Evolutionary conservation across 2,113 vertebrate species (phyloP), one percentile per base, ranked within the genome.

Genomic region (Setophaga petechia): DNA sequence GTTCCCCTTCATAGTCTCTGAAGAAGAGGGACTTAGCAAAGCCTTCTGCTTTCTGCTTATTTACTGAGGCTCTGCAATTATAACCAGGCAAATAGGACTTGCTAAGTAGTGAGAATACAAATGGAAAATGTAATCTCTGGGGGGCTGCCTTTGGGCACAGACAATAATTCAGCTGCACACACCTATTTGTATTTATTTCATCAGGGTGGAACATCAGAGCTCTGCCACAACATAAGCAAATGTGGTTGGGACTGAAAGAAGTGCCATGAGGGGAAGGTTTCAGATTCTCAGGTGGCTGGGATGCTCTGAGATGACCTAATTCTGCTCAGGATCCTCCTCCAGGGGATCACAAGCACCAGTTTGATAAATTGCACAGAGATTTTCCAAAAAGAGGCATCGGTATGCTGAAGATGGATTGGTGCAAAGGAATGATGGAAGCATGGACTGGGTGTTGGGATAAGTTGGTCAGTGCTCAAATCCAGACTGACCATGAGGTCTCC

Each of bases 321-420:
- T 59, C 44, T 78, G 21, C 39, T 55, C 28, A 35, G 33, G 8
- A 6, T 39, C 12, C 11, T 69, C 11, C 16, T 8, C 0, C 0
- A 1, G 3, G 20, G 11, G 6, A 33, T 39, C 17, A 44, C 55
- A 71, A 84, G 5, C 17, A 3, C 35, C 11, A 62, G 3, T 11
- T 3, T 12, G 37, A 17, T 18, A 41, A 73, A 54, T 3, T 9
- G 5, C 12, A 4, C 20, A 21, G 6, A 20, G 23, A n/a, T 77
- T 84, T 17, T 55, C n/a, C n/a, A 18, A 23, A 58, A 39, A 66
- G 27, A 15, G 11, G 4, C 3, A 7, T 41, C 15, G 23, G 4
- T 21, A 47, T 12, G 4, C 9, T 44, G 39, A 69, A 37, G n/a
- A 9, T 6, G 9, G 31, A 65, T 12, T n/a, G 24, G 9, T 30